Percentiles rank a stretch among this genome's conserved stretches.
phyloP scores from a whole-genome alignment of 2,113 vertebrate genomes.

The Pitta sordida region DNA sequence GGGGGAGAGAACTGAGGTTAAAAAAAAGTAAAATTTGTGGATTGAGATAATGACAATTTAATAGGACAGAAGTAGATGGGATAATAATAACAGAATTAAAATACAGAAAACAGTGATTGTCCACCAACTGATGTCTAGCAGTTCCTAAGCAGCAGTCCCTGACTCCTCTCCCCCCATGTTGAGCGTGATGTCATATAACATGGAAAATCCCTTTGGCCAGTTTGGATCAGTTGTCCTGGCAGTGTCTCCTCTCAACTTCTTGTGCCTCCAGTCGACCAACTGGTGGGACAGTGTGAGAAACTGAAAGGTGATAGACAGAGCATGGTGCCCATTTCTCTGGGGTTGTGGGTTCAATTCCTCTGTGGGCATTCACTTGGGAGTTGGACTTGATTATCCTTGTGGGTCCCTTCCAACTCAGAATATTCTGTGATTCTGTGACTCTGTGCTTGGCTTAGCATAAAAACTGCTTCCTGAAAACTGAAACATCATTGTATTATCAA shows the following conservation, averaged over 20 bases:
- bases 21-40: background rate
- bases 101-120: background rate
- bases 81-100: background rate
- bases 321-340: too few relatives aligned
- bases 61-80: background rate
- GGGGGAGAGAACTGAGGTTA: background rate
- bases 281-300: background rate
- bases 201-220: background rate
- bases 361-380: too few relatives aligned
- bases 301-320: too few relatives aligned
- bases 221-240: background rate
- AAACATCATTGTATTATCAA: background rate
- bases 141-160: background rate
- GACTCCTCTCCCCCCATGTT: background rate
- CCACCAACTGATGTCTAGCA: background rate
- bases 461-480: background rate
- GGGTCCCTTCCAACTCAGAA: too few relatives aligned
- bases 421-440: too few relatives aligned
- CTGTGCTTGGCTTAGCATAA: too few relatives aligned
- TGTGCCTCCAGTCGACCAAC: rapidly evolving
- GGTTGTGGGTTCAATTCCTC: too few relatives aligned
- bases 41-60: background rate
- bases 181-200: background rate
- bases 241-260: background rate
- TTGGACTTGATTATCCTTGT: too few relatives aligned